These are phyloP conservation scores for Channa striata DNA, from an alignment of 2,797 vertebrate species.

Conservation along the genomic window DNA sequence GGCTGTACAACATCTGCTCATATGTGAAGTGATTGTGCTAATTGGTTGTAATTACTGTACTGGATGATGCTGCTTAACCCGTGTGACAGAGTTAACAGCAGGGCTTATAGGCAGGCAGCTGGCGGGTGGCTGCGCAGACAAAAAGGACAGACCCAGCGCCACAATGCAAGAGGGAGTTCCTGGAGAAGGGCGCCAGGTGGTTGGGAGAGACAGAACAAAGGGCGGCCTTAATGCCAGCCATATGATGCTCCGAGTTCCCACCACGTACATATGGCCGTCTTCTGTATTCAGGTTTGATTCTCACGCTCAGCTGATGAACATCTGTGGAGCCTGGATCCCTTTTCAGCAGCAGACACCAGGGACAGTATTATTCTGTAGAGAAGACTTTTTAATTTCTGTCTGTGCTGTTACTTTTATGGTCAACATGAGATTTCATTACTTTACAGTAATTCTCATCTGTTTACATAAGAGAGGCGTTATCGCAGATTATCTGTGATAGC, in stretches of 20 bases:
- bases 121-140: slow-evolving; percentile 71
- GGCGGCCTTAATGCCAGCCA: slow-evolving; percentile 74
- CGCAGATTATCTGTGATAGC: slow-evolving; percentile 63
- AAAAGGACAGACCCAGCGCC: slow-evolving; percentile 70
- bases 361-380: slow-evolving; percentile 5
- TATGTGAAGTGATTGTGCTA: slow-evolving; percentile 37
- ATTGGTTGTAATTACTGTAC: slow-evolving; percentile 52
- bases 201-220: slow-evolving; percentile 79
- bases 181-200: slow-evolving; percentile 85
- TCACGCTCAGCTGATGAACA: slow-evolving; percentile 76
- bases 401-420: neutral
- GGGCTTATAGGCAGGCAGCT: slow-evolving; percentile 79
- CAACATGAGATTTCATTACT: slow-evolving; percentile 1
- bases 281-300: slow-evolving; percentile 65
- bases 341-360: slow-evolving; percentile 31
- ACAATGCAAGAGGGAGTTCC: slow-evolving; percentile 84
- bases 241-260: slow-evolving; percentile 79
- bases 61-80: slow-evolving; percentile 69
- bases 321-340: slow-evolving; percentile 64
- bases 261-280: slow-evolving; percentile 69
- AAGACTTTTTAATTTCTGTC: neutral
- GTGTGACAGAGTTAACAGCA: slow-evolving; percentile 68
- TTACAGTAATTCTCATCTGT: no score
- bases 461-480: slow-evolving; percentile 73
- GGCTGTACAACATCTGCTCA: slow-evolving; percentile 28